These are phyloP conservation scores for Chymomyza caudatula DNA, from an alignment of 2,888 invertebrate species.

Conservation along the genomic window DNA sequence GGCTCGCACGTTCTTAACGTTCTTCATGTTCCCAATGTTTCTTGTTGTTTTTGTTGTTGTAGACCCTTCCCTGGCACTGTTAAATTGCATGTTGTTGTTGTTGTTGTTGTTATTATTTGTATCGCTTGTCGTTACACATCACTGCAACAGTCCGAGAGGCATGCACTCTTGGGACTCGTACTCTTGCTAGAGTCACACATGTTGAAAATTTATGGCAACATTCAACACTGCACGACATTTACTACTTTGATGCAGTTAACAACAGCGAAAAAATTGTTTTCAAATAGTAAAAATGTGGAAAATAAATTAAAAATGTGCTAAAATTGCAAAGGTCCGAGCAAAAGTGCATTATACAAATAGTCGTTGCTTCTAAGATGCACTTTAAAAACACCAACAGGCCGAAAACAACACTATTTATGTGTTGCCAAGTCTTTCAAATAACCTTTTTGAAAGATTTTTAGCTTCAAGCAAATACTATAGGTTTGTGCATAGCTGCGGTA, in stretches of 20 bases:
- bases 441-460: too few species aligned
- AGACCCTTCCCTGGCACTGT: background rate
- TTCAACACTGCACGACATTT: constrained; percentile 71
- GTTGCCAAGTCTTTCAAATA: too few species aligned
- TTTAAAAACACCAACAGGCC: too few species aligned
- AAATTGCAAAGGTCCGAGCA: background rate
- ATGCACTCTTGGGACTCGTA: too few species aligned
- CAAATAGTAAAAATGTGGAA: constrained; percentile 65
- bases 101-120: constrained; percentile 31
- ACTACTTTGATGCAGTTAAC: constrained; percentile 62
- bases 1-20: constrained; percentile 51
- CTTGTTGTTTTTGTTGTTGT: constrained; percentile 17
- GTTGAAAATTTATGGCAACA: constrained; percentile 61
- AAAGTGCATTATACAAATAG: background rate
- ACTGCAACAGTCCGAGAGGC: constrained; percentile 22
- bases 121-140: constrained; percentile 51
- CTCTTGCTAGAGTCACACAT: background rate
- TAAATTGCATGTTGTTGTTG: background rate
- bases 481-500: too few species aligned
- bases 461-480: too few species aligned
- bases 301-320: constrained; percentile 58
- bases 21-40: constrained; percentile 17
- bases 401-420: too few species aligned
- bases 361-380: too few species aligned
- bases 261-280: constrained; percentile 43